Evolutionary conservation across 2,888 invertebrate genomes (phyloP).

Genomic region (Oeneis ivallda): DNA sequence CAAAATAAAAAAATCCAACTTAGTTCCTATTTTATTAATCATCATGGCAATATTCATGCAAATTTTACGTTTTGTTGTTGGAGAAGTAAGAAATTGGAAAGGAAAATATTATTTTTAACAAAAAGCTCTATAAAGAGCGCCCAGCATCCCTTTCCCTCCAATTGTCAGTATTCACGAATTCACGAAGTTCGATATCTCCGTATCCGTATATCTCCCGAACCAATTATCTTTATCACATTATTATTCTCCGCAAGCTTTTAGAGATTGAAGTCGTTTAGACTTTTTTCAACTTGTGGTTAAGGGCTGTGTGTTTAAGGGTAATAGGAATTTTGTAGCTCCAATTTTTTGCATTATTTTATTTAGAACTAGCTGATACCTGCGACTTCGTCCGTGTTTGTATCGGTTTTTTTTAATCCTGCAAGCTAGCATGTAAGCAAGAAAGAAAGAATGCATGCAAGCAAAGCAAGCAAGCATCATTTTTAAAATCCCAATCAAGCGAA

Average conservation of each 20-base stretch:
- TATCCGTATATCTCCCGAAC: constrained; percentile 9
- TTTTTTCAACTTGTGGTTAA: constrained; percentile 5
- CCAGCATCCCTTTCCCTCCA: neutral
- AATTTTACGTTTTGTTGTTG: too few relatives aligned
- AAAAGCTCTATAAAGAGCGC: neutral
- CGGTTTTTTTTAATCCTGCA: too few relatives aligned
- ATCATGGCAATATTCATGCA: too few relatives aligned
- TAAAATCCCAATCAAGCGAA: too few relatives aligned
- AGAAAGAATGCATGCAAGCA: too few relatives aligned
- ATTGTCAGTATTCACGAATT: constrained; percentile 13
- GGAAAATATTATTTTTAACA: neutral
- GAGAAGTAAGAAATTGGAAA: too few relatives aligned
- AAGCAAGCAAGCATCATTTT: too few relatives aligned
- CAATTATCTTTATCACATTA: constrained; percentile 22
- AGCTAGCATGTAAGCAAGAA: too few relatives aligned
- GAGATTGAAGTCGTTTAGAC: constrained; percentile 10
- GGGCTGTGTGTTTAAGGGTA: neutral
- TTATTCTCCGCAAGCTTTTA: constrained; percentile 11
- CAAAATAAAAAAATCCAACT: too few relatives aligned
- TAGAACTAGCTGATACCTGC: too few relatives aligned
- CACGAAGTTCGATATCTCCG: constrained; percentile 14
- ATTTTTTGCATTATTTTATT: neutral
- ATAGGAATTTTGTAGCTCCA: neutral
- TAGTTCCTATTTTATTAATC: too few relatives aligned
- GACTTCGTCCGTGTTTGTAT: too few relatives aligned